Evolutionary conservation across 1,140 invertebrate genomes (phyloP).

Genomic region (Plectus sambesii): DNA sequence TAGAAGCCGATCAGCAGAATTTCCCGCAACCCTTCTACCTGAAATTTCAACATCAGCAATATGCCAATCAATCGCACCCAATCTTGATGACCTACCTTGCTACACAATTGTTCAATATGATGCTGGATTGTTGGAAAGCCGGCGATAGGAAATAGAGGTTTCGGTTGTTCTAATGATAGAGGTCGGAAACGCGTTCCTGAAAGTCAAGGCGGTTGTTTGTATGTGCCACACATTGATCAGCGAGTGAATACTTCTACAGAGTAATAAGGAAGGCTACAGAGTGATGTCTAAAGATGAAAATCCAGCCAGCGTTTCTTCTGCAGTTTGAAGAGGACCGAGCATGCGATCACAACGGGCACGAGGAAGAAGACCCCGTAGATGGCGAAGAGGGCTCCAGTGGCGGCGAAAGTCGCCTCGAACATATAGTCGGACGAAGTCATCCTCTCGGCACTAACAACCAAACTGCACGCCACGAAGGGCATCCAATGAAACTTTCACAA

Average conservation of each 20-base stretch:
- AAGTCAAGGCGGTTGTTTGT: constrained; percentile 14
- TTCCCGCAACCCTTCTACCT: constrained; percentile 63
- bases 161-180: constrained; percentile 84
- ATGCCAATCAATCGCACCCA: not conserved
- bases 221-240: too few species aligned
- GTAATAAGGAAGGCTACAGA: too few species aligned
- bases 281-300: constrained; percentile 8
- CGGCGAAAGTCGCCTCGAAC: too few species aligned
- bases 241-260: too few species aligned
- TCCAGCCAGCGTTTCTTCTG: too few species aligned
- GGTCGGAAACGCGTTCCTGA: constrained; percentile 89
- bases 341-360: constrained; percentile 39
- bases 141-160: constrained; percentile 90
- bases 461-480: too few species aligned
- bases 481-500: too few species aligned
- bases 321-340: too few species aligned
- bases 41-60: constrained; percentile 13
- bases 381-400: constrained; percentile 38
- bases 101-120: constrained; percentile 80
- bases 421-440: too few species aligned
- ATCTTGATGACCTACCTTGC: constrained; percentile 50
- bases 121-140: constrained; percentile 88
- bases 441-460: too few species aligned
- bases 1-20: constrained; percentile 89
- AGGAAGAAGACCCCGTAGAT: constrained; percentile 39